phyloP scores from a whole-genome alignment of 2,888 invertebrate genomes.

The Gnatocerus cornutus region DNA sequence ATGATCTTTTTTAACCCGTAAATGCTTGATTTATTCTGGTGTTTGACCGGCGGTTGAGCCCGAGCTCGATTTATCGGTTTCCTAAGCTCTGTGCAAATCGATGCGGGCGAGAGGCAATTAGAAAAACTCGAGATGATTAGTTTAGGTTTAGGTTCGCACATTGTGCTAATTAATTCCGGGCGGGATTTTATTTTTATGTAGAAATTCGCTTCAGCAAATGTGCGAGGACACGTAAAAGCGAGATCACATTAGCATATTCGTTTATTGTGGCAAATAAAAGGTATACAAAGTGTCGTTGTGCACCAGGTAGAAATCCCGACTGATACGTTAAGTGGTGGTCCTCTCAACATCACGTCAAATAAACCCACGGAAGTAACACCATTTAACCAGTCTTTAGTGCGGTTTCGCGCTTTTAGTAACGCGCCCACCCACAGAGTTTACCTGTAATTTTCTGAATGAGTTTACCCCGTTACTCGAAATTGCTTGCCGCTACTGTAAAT shows the following conservation, averaged over 20 bases:
- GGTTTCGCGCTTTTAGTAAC: slow-evolving; percentile 50
- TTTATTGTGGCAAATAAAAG: slow-evolving; percentile 44
- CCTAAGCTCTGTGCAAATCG: neutral
- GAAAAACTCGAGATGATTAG: too few relatives aligned
- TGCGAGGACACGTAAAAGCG: slow-evolving; percentile 43
- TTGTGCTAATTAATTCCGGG: slow-evolving; percentile 34
- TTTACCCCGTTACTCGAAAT: neutral
- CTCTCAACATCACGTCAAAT: slow-evolving; percentile 42
- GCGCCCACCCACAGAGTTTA: slow-evolving; percentile 48
- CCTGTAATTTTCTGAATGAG: slow-evolving; percentile 40
- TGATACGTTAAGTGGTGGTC: slow-evolving; percentile 42
- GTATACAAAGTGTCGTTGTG: slow-evolving; percentile 22
- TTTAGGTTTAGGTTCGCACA: neutral
- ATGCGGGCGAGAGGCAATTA: neutral
- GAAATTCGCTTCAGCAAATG: slow-evolving; percentile 34
- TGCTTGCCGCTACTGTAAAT: slow-evolving; percentile 11
- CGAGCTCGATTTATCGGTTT: slow-evolving; percentile 24
- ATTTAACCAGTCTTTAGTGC: slow-evolving; percentile 46
- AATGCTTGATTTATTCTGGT: slow-evolving; percentile 30
- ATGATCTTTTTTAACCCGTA: slow-evolving; percentile 38
- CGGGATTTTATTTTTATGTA: slow-evolving; percentile 37
- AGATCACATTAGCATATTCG: slow-evolving; percentile 47
- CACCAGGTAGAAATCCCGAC: slow-evolving; percentile 41
- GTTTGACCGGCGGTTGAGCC: slow-evolving; percentile 18
- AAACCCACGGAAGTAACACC: slow-evolving; percentile 50